Base-by-base conservation (phyloP, 2,113 vertebrate genomes). In the Oncorhynchus keta region DNA sequence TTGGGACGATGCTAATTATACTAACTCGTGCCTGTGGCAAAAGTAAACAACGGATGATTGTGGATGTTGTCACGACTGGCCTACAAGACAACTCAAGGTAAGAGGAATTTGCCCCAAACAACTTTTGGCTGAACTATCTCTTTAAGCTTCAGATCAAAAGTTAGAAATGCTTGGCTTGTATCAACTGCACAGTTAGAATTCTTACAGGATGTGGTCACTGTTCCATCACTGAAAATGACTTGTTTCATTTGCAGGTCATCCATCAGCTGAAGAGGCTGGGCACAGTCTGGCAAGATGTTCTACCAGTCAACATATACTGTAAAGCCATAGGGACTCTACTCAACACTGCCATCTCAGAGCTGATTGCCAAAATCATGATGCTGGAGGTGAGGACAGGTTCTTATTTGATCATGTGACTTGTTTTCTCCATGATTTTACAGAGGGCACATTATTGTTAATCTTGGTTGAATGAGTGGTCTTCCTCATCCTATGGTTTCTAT, bases 281-380 rank as follows among this genome's bases (percentile, higher is more conserved):
- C 2, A 93, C 92, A 12, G 95, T 99, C 74, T 99, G 98, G 97
- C 97, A 99, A 87, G 98, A 98, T 1, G 95, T 99, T 13, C 91
- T 99, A 1, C 97, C 98, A 0, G 95, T 97, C 68, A 95, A 89
- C 3, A 92, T 97, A 59, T 99, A 98, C 79, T 99, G 98, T 90
- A 98, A 97, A 91, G 95, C 98, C 1, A 95, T 99, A 94, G 98
- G 98, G 9, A 95, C 94, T 28, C 77, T 99, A 0, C 94, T 99
- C 68, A 98, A 95, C 90, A 97, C 95, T 0, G 95, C 96, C 9
- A 90, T 99, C 71, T 22, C 90, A 0, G 98, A 99, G 83, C 87
- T 99, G 26, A 94, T 95, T 26, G 62, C 86, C 76, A 96, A 95
- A 90, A 94, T 99, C 73, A 92, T 95, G 81, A 92, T 93, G 77